Evolutionary conservation across 2,888 invertebrate species (phyloP).

Genomic region (Odontocerum albicorne): DNA sequence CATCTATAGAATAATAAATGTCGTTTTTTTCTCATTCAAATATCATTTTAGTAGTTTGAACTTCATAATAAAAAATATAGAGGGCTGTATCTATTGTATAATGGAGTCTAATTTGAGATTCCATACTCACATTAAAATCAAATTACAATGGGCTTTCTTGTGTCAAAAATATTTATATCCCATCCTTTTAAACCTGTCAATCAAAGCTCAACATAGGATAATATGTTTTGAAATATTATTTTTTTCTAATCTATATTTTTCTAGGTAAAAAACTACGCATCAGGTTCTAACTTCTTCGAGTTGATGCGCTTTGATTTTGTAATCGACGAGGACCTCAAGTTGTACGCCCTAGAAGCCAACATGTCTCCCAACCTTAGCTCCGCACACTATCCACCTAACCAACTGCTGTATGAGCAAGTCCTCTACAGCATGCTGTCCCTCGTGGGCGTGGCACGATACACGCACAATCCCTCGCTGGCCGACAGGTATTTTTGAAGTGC

Average conservation of each 20-base stretch:
- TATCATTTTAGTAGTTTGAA: too few species aligned
- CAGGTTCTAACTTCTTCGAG: conserved; percentile 82
- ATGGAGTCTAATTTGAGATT: too few species aligned
- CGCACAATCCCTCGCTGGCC: conserved; percentile 46
- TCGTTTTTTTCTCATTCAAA: too few species aligned
- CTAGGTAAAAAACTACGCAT: conserved; percentile 53
- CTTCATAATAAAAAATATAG: too few species aligned
- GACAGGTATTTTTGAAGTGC: conserved; percentile 46
- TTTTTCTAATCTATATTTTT: too few species aligned
- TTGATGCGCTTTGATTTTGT: conserved; percentile 94
- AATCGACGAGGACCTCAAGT: conserved; percentile 81
- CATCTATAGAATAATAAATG: too few species aligned
- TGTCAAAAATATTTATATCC: too few species aligned
- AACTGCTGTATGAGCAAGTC: conserved; percentile 88
- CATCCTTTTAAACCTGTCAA: too few species aligned
- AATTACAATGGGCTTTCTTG: too few species aligned
- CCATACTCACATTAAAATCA: too few species aligned
- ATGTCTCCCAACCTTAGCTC: conserved; percentile 98
- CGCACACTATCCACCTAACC: conserved; percentile 87
- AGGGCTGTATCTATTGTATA: too few species aligned
- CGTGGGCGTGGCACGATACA: conserved; percentile 68
- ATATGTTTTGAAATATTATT: conserved; percentile 10
- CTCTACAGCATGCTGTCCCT: conserved; percentile 80
- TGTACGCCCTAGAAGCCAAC: conserved; percentile 92
- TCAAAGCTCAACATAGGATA: too few species aligned